Evolutionary conservation across 1,140 invertebrate species (phyloP), one percentile per base, ranked within the genome.

Genomic region (Lethocerus indicus): DNA sequence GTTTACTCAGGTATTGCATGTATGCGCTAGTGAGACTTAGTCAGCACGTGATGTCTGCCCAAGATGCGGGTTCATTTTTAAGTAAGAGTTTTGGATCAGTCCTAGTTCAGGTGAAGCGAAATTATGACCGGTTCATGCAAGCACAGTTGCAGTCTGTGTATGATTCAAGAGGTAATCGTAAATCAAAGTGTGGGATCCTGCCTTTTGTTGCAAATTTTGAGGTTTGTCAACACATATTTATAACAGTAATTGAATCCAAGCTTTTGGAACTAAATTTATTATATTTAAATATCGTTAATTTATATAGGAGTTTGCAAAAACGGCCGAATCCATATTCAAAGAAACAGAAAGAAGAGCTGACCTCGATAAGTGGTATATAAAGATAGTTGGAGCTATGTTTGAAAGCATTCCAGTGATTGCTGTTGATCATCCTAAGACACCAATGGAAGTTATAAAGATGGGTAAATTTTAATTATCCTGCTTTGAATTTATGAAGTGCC

Each of bases 361-460:
- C 68, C 74, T 98, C 50, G 92, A 98, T 60, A 92, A 94, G 61
- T 96, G 93, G 78, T 95, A 97, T 65, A 73, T 76, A 7, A 76
- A 83, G 64, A 68, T 98, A 46, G 76, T 92, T 1, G 71, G 70
- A 51, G 81, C 79, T n/a, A 86, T 97, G 67, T 84, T 93, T 68
- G 80, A 87, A 56, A 81, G 79, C 47, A 89, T 95, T 51, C 69
- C 76, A 9, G 68, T 78, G 16, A 81, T 90, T 54, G 78, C 87
- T 25, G 72, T 71, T 47, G 89, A 93, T 59, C 90, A 95, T 64
- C 78, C 81, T 50, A 94, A 93, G 70, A 96, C 92, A 21, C 94
- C 93, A 14, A 76, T 79, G 43, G 85, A 95, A 71, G 90, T 97
- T 37, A 77, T 98, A 29, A 86, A 89, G 69, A 89, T 95, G 84